These are phyloP conservation scores for Synergus umbraculus DNA, from an alignment of 2,888 invertebrate genomes.

Conservation along the genomic window DNA sequence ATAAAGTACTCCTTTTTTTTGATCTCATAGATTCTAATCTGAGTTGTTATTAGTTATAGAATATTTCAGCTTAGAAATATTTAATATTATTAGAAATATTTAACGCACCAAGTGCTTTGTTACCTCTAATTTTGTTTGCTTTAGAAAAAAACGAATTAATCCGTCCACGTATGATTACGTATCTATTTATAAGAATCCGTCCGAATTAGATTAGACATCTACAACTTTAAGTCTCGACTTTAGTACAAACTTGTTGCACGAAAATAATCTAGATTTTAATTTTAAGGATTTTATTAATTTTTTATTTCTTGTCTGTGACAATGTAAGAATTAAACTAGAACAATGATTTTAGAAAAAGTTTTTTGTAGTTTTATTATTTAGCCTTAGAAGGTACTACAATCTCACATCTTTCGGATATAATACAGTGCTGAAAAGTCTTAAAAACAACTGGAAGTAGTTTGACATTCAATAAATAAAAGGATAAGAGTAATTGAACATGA, in stretches of 20 bases:
- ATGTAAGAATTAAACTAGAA: background rate
- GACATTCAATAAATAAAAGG: constrained; percentile 30
- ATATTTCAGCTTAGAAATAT: background rate
- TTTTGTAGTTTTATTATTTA: constrained; percentile 29
- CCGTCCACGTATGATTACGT: constrained; percentile 38
- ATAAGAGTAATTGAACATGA: constrained; percentile 4
- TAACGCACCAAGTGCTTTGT: constrained; percentile 24
- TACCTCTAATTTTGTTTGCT: constrained; percentile 17
- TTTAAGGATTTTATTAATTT: background rate
- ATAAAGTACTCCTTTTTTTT: background rate
- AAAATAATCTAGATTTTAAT: background rate
- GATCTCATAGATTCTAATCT: constrained; percentile 25
- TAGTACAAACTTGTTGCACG: background rate
- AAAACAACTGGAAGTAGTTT: constrained; percentile 3
- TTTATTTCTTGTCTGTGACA: background rate
- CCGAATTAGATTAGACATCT: background rate
- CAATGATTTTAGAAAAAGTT: constrained; percentile 22
- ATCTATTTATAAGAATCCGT: constrained; percentile 31
- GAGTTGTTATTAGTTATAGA: background rate
- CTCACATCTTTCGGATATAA: constrained; percentile 26
- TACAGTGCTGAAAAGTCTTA: constrained; percentile 12
- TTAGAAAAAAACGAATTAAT: background rate
- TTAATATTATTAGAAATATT: constrained; percentile 14
- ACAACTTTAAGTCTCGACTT: background rate
- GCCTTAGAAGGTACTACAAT: constrained; percentile 21